These are phyloP conservation scores for Ctena decussata DNA, from an alignment of 2,888 invertebrate genomes.

Conservation along the genomic window DNA sequence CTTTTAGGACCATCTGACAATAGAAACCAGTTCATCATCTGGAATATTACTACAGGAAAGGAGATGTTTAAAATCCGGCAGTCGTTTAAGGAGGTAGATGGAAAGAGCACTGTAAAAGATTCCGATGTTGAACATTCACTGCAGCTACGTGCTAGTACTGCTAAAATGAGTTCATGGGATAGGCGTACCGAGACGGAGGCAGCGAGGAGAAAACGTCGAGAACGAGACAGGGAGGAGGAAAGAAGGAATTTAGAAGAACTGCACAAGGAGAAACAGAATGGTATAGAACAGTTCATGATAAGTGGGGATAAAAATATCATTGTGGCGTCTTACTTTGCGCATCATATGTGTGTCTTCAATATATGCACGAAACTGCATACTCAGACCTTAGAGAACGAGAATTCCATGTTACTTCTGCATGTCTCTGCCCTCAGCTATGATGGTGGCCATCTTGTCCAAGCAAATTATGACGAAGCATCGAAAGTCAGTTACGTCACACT, in stretches of 20 bases:
- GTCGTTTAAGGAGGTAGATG: slow-evolving; percentile 75
- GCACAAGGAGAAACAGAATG: slow-evolving; percentile 83
- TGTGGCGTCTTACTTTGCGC: slow-evolving; percentile 85
- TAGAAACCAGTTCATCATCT: slow-evolving; percentile 83
- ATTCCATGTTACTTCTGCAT: slow-evolving; percentile 84
- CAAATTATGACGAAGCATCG: slow-evolving; percentile 84
- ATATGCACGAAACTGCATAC: slow-evolving; percentile 77
- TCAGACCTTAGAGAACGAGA: slow-evolving; percentile 81
- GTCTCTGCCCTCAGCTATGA: slow-evolving; percentile 81
- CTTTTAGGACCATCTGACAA: slow-evolving; percentile 84
- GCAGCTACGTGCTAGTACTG: slow-evolving; percentile 68
- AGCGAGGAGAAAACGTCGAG: slow-evolving; percentile 73
- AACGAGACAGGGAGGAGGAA: slow-evolving; percentile 77
- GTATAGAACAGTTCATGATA: slow-evolving; percentile 83
- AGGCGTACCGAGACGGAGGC: slow-evolving; percentile 79
- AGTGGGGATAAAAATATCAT: slow-evolving; percentile 82
- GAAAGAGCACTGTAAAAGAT: slow-evolving; percentile 50
- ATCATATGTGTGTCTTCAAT: slow-evolving; percentile 85
- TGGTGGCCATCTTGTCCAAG: slow-evolving; percentile 82
- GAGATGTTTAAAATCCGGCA: slow-evolving; percentile 81
- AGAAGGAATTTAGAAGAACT: slow-evolving; percentile 74
- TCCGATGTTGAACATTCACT: slow-evolving; percentile 58
- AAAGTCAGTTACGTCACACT: slow-evolving; percentile 85
- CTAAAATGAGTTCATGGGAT: slow-evolving; percentile 85
- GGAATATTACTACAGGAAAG: slow-evolving; percentile 82